Evolutionary conservation across 2,888 invertebrate species (phyloP), one percentile per base, ranked within the genome.

Genomic region (Drosophila greeni): DNA sequence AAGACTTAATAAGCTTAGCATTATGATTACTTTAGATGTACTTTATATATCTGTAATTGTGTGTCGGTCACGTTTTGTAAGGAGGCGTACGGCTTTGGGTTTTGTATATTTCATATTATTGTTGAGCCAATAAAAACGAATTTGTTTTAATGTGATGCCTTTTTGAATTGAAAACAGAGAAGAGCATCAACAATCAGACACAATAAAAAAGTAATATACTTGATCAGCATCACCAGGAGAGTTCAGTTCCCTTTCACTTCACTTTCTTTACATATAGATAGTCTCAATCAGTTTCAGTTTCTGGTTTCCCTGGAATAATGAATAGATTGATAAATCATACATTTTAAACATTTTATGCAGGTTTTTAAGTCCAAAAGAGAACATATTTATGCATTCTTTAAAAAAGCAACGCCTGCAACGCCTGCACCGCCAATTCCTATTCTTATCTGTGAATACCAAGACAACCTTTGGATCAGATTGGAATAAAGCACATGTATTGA

Each of bases 81-180:
- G 33, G 26, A 34, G 45, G 48, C 23, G 45, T 43, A 57, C 57
- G 56, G 59, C 54, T 61, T 65, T 58, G 55, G 65, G 26, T 56
- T 62, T 42, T 51, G 39, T 68, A 49, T 51, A 43, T 71, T 74
- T 53, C 51, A 54, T 65, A 45, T 54, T 57, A 52, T 68, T 77
- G 66, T 73, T 75, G 66, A 73, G 18, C 53, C 40, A 75, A 69
- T 70, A 68, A 70, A 82, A 47, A 49, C 67, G 59, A 80, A 68
- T 70, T 75, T 66, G 70, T 64, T 73, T 64, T 45, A 52, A 53
- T 33, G 48, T 24, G 23, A 23, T 24, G 23, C 8, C 2, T 14
- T 20, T 39, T 20, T 1, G 1, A 39, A 39, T 39, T 12, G 5
- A 20, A 7, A 12, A 7, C 12, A 6, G 11, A 39, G 5, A 37